phyloP scores from a whole-genome alignment of 2,797 vertebrate genomes.

The Sitta carolinensis region DNA sequence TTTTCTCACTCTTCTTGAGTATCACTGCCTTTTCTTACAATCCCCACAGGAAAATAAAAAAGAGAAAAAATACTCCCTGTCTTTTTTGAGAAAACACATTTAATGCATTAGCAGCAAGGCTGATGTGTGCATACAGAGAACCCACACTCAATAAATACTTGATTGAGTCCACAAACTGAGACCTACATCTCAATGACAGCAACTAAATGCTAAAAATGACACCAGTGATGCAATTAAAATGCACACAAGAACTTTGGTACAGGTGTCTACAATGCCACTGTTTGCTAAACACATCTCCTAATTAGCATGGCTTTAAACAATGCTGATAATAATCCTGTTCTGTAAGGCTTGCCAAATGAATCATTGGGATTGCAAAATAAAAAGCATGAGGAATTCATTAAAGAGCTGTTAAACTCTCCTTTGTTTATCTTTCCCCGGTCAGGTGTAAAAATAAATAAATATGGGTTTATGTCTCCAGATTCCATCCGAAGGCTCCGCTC shows the following conservation, averaged over 20 bases:
- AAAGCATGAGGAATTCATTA: constrained; percentile 56
- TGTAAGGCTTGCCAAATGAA: constrained; percentile 39
- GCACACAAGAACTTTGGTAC: constrained; percentile 22
- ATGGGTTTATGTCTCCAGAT: not conserved
- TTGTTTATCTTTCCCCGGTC: constrained; percentile 67
- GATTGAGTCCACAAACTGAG: not conserved
- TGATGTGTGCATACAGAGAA: not conserved
- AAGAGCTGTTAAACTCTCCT: constrained; percentile 70
- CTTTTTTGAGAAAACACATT: not conserved
- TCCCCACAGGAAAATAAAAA: not conserved
- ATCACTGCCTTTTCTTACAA: not conserved
- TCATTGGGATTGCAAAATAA: constrained; percentile 49
- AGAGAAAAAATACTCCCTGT: not conserved
- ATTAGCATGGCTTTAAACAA: constrained; percentile 72
- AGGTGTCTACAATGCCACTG: constrained; percentile 57
- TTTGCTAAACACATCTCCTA: constrained; percentile 40
- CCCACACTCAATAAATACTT: constrained; percentile 14
- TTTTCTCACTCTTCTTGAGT: not conserved
- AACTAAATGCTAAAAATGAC: not conserved
- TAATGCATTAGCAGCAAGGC: not conserved
- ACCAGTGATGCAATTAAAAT: constrained; percentile 1
- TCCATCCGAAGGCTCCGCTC: not conserved
- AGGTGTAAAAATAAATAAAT: constrained; percentile 56
- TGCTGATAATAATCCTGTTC: constrained; percentile 59
- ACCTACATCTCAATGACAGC: not conserved